Evolutionary conservation across 2,888 invertebrate species (phyloP).

Genomic region (Halictus quadricinctus): DNA sequence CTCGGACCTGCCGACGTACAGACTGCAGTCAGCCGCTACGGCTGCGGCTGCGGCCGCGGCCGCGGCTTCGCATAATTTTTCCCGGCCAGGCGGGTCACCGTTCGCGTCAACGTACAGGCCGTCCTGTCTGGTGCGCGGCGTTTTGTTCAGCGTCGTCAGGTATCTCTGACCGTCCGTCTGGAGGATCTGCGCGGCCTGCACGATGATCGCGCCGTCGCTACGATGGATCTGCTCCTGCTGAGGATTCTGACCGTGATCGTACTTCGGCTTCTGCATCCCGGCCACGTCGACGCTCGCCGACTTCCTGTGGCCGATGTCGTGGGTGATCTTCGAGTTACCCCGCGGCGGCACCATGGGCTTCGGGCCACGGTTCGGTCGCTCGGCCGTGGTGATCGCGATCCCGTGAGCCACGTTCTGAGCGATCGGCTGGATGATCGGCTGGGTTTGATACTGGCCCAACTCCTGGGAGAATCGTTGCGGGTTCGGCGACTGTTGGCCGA

Average conservation of each 20-base stretch:
- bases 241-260: constrained; percentile 56
- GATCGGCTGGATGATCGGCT: constrained; percentile 80
- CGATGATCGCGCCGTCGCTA: constrained; percentile 67
- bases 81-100: constrained; percentile 71
- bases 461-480: constrained; percentile 80
- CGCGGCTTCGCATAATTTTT: constrained; percentile 70
- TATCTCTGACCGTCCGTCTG: constrained; percentile 71
- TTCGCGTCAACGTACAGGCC: constrained; percentile 79
- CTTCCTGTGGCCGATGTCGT: constrained; percentile 76
- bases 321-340: constrained; percentile 80
- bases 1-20: constrained; percentile 77
- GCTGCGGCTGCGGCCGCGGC: constrained; percentile 12
- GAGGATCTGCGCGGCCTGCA: constrained; percentile 58
- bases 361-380: constrained; percentile 76
- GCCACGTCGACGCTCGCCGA: constrained; percentile 74
- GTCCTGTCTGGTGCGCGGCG: constrained; percentile 79
- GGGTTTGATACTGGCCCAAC: constrained; percentile 77
- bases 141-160: constrained; percentile 75
- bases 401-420: constrained; percentile 77
- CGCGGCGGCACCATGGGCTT: constrained; percentile 81
- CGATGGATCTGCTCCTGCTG: constrained; percentile 69
- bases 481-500: constrained; percentile 78
- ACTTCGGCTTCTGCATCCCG: constrained; percentile 65
- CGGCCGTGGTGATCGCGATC: constrained; percentile 69
- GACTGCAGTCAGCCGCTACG: constrained; percentile 68